phyloP scores from a whole-genome alignment of 2,888 invertebrate species.

The Ferrisia virgata region DNA sequence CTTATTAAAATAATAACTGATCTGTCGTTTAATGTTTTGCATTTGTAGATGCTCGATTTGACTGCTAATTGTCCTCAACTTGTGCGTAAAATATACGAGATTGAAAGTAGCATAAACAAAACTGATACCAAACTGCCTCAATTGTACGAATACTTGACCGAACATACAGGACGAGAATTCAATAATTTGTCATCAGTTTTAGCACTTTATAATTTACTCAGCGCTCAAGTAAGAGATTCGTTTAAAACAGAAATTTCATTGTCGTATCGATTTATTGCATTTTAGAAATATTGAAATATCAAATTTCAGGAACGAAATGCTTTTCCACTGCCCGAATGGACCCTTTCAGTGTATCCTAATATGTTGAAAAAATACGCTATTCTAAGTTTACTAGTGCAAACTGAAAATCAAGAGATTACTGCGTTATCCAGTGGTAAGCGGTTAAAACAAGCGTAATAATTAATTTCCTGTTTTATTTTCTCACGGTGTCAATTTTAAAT shows the following conservation, averaged over 20 bases:
- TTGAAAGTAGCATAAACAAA: conserved; percentile 58
- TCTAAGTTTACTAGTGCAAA: conserved; percentile 56
- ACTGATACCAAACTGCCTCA: conserved; percentile 60
- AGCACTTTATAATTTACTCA: conserved; percentile 24
- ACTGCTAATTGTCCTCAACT: conserved; percentile 67
- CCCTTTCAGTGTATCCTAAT: conserved; percentile 63
- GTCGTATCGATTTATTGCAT: neutral
- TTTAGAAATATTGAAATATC: neutral
- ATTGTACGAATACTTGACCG: conserved; percentile 65
- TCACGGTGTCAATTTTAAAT: neutral
- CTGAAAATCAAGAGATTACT: conserved; percentile 54
- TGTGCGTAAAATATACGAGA: conserved; percentile 57
- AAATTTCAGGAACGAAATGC: conserved; percentile 48
- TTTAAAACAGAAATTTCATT: neutral
- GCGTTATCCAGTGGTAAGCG: conserved; percentile 51
- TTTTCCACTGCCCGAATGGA: conserved; percentile 66
- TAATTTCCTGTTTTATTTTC: neutral
- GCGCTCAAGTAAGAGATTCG: conserved; percentile 1
- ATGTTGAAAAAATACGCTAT: conserved; percentile 62
- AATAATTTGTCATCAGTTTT: conserved; percentile 48
- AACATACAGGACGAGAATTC: conserved; percentile 60
- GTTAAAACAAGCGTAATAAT: neutral
- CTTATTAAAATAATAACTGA: neutral
- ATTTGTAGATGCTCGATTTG: conserved; percentile 44
- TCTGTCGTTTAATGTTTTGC: neutral